phyloP scores from a whole-genome alignment of 2,888 invertebrate genomes.

The Polyploca ridens region DNA sequence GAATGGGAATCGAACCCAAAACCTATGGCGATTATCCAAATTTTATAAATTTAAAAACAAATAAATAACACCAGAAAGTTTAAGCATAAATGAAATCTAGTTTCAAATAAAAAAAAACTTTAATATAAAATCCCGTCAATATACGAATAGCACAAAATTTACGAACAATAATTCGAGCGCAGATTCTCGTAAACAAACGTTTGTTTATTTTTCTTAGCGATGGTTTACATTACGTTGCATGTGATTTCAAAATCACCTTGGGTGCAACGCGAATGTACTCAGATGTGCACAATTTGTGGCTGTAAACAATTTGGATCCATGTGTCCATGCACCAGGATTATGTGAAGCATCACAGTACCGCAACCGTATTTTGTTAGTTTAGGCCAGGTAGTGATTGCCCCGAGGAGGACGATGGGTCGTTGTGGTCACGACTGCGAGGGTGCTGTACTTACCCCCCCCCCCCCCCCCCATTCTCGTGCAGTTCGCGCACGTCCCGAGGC shows the following conservation, averaged over 20 bases:
- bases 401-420: too few species aligned
- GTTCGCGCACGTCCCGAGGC: too few species aligned
- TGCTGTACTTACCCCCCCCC: too few species aligned
- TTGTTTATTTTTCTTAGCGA: slow-evolving; percentile 45
- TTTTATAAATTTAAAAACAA: too few species aligned
- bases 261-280: slow-evolving; percentile 30
- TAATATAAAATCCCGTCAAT: not conserved
- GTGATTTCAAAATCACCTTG: slow-evolving; percentile 59
- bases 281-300: slow-evolving; percentile 17
- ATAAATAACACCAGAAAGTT: too few species aligned
- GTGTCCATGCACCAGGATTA: slow-evolving; percentile 8
- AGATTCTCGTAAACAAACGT: slow-evolving; percentile 4
- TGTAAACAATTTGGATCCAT: slow-evolving; percentile 4
- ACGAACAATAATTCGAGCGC: slow-evolving; percentile 15
- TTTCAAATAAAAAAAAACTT: not conserved
- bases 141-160: not conserved
- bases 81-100: too few species aligned
- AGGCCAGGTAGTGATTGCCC: too few species aligned
- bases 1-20: too few species aligned
- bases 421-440: too few species aligned
- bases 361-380: too few species aligned
- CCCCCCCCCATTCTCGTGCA: too few species aligned
- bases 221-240: slow-evolving; percentile 59
- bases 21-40: too few species aligned
- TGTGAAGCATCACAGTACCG: not conserved